phyloP scores from a whole-genome alignment of 2,888 invertebrate species.

The Merodon equestris region DNA sequence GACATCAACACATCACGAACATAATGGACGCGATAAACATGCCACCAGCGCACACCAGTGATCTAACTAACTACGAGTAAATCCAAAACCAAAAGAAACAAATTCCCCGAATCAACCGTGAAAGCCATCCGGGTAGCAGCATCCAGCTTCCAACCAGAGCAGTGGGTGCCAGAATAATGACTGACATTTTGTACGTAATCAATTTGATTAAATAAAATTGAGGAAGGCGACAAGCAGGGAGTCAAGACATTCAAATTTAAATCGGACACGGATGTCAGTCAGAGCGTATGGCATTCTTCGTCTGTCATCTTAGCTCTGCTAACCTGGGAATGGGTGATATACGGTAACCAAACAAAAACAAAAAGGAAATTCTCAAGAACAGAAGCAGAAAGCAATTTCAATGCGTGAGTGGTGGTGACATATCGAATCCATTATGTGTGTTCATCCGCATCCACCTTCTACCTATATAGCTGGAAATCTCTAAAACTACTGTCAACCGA shows the following conservation, averaged over 20 bases:
- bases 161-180: slow-evolving; percentile 51
- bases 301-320: slow-evolving; percentile 7
- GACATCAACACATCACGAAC: slow-evolving; percentile 11
- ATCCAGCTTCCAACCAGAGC: no score
- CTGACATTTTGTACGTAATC: slow-evolving; percentile 52
- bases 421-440: slow-evolving; percentile 41
- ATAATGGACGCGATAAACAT: slow-evolving; percentile 19
- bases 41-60: background rate
- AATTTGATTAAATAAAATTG: slow-evolving; percentile 45
- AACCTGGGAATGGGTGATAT: background rate
- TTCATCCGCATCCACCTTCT: slow-evolving; percentile 4
- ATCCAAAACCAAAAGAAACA: slow-evolving; percentile 2
- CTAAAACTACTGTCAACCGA: slow-evolving; percentile 33
- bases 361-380: no score
- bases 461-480: slow-evolving; percentile 7
- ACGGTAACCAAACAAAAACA: no score
- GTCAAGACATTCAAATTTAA: slow-evolving; percentile 24
- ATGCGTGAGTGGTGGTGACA: slow-evolving; percentile 36
- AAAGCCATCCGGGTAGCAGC: slow-evolving; percentile 33
- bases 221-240: background rate
- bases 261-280: slow-evolving; percentile 33
- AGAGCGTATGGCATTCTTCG: background rate
- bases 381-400: slow-evolving; percentile 17
- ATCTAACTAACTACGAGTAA: background rate
- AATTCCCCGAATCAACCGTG: slow-evolving; percentile 42